Evolutionary conservation across 1,140 invertebrate genomes (phyloP).

Genomic region (Venturia canescens): DNA sequence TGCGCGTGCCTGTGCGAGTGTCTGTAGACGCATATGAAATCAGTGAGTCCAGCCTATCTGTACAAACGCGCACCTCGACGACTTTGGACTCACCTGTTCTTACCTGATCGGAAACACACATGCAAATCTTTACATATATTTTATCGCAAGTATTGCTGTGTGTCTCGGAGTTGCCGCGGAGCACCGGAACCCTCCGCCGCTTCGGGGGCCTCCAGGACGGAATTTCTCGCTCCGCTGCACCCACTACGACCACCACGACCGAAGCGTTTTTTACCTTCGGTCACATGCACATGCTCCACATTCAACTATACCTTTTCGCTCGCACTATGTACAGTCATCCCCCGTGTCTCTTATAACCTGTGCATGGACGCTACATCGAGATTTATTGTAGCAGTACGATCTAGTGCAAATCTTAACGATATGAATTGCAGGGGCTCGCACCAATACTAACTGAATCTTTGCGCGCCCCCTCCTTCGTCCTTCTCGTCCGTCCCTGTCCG

Average conservation of each 20-base stretch:
- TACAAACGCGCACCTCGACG: neutral
- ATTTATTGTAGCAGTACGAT: no score
- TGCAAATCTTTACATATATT: neutral
- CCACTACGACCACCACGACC: constrained; percentile 34
- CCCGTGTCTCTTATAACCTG: no score
- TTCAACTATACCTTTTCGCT: neutral
- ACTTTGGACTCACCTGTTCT: constrained; percentile 48
- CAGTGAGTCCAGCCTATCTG: neutral
- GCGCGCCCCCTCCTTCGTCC: no score
- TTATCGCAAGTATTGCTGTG: neutral
- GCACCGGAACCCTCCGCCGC: constrained; percentile 51
- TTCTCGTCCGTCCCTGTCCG: no score
- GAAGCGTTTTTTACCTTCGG: neutral
- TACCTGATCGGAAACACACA: constrained; percentile 1
- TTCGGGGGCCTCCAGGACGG: constrained; percentile 46
- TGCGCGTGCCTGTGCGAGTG: neutral
- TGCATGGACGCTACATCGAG: no score
- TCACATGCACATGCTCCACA: neutral
- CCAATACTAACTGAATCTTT: no score
- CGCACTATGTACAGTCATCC: no score
- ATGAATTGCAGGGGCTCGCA: no score
- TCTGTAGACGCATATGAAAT: constrained; percentile 4
- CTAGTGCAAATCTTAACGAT: no score
- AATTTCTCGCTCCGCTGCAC: constrained; percentile 56
- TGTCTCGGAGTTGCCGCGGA: constrained; percentile 35